Evolutionary conservation across 2,113 vertebrate genomes (phyloP), one percentile per base, ranked within the genome.

Genomic region (Lamprologus callipterus): DNA sequence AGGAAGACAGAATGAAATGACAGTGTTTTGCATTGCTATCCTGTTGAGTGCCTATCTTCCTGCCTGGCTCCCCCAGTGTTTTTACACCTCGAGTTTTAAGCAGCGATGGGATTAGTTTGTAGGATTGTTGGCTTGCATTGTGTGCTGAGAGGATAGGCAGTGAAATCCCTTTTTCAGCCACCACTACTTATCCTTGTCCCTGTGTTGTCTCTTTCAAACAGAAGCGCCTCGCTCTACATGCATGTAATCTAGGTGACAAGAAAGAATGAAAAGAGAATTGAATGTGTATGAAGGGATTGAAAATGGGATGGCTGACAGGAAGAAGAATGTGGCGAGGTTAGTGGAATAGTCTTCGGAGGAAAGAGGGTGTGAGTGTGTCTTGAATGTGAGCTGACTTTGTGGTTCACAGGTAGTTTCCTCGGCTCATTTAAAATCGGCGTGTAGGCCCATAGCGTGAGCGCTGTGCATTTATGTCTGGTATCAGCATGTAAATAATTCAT

Each of bases 111-210:
- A 97, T 97, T 97, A 96, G 92, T 95, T 93, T 94, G 88, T 94
- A 91, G 94, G 96, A 96, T 95, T 96, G 95, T 95, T 94, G 95
- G 94, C 92, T 95, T 86, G 93, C 92, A 93, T 96, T 96, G 95
- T 96, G 94, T 68, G 89, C 93, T 88, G 89, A 95, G 89, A 93
- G 95, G 95, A 96, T 95, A 94, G 94, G 92, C 88, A 94, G 94
- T 79, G 49, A 96, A 96, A 97, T 97, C 96, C 95, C 85, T 86
- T 96, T 96, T 96, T 96, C 94, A 96, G 92, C 94, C 93, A 95
- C 89, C 92, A 88, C 93, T 93, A 93, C 94, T 95, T 95, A 95
- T 95, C 94, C 94, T 88, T 93, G 94, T 95, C 92, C 93, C 91
- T 92, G 92, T 95, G 95, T 94, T 94, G 92, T 94, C 94, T 94